A percentile compares a stretch with the other conserved stretches of the same genome.
Conservation (phyloP, 2,113 vertebrate genomes). For the Lampris incognitus region DNA sequence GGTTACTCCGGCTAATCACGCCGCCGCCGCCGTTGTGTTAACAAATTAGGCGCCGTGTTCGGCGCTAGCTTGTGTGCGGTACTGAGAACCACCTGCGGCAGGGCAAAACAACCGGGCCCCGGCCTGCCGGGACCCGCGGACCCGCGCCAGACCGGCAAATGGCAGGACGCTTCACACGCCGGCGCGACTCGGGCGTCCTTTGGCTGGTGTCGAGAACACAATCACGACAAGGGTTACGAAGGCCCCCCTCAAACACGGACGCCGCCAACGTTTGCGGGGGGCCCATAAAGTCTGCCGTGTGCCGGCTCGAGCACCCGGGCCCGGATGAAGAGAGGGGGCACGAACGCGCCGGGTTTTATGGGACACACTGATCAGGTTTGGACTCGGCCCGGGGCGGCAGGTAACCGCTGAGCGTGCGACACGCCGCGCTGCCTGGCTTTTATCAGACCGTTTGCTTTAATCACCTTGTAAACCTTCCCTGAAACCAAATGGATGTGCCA, state of each 20-base stretch:
- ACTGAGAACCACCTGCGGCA: too few relatives aligned
- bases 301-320: slow-evolving; percentile 71
- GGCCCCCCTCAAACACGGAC: slow-evolving; percentile 37
- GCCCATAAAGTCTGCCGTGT: slow-evolving; percentile 66
- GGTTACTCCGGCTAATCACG: slow-evolving; percentile 30
- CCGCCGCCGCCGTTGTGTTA: slow-evolving; percentile 23
- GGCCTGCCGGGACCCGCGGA: slow-evolving; percentile 25
- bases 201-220: slow-evolving; percentile 48
- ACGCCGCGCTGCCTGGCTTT: slow-evolving; percentile 65
- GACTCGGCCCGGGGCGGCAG: slow-evolving; percentile 58
- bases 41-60: slow-evolving; percentile 45
- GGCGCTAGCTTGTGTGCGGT: not conserved
- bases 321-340: slow-evolving; percentile 55
- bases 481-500: slow-evolving; percentile 64
- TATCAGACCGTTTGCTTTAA: slow-evolving; percentile 78
- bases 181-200: slow-evolving; percentile 6
- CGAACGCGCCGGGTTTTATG: slow-evolving; percentile 73
- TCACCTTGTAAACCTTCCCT: slow-evolving; percentile 75
- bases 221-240: slow-evolving; percentile 67
- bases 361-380: slow-evolving; percentile 75
- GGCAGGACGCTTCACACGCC: slow-evolving; percentile 71
- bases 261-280: slow-evolving; percentile 64
- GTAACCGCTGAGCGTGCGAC: slow-evolving; percentile 52
- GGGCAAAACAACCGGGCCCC: not conserved
- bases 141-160: slow-evolving; percentile 50